Evolutionary conservation across 2,888 invertebrate species (phyloP).

Genomic region (Heliconius erato): DNA sequence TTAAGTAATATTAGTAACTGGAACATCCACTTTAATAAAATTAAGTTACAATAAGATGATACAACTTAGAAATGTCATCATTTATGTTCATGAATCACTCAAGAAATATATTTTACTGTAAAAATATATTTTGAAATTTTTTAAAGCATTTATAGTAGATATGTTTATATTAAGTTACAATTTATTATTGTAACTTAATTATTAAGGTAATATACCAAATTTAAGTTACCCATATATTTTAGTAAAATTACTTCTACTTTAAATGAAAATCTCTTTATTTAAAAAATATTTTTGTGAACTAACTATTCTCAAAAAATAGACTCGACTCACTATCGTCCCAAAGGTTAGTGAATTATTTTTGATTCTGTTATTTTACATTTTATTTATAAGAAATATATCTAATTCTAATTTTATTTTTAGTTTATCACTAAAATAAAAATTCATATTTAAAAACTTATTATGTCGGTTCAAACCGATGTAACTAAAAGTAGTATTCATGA

Average conservation of each 20-base stretch:
- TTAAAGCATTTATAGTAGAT: constrained; percentile 19
- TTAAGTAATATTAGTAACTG: constrained; percentile 46
- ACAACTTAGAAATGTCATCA: not conserved
- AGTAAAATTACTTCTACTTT: constrained; percentile 26
- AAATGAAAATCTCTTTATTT: constrained; percentile 27
- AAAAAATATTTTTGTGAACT: constrained; percentile 7
- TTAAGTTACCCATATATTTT: constrained; percentile 55
- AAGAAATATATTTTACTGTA: not conserved
- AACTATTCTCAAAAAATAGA: not conserved
- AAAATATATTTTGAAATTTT: not conserved
- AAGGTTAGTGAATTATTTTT: constrained; percentile 68
- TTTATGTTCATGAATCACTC: not conserved
- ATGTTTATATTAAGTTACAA: not conserved
- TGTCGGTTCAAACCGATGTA: not conserved
- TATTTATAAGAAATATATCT: constrained; percentile 12
- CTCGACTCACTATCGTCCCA: constrained; percentile 54
- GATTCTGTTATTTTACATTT: constrained; percentile 46
- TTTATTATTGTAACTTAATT: constrained; percentile 12
- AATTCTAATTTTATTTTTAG: not conserved
- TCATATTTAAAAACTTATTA: not conserved
- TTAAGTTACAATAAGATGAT: not conserved
- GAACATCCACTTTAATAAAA: constrained; percentile 38
- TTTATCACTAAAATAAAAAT: not conserved
- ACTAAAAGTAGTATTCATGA: not conserved
- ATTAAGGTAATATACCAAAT: constrained; percentile 53